These are phyloP conservation scores for Ataeniobius toweri DNA, from an alignment of 2,797 vertebrate genomes.

Conservation along the genomic window DNA sequence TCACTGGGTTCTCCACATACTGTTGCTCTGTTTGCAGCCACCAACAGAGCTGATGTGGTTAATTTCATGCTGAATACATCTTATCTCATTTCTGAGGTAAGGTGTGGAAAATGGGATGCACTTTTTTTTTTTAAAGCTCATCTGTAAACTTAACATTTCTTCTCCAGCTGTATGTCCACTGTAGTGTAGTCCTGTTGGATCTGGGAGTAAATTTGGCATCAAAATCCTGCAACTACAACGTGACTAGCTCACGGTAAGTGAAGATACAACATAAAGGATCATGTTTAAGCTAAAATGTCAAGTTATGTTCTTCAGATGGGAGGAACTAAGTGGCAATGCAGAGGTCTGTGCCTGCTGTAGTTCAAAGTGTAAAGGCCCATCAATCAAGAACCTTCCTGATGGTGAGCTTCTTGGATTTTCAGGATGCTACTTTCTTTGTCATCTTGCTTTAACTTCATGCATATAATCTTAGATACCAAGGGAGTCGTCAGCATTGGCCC, in stretches of 20 bases:
- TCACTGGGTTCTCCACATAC: slow-evolving; percentile 45
- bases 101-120: accelerated
- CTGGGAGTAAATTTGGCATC: slow-evolving; percentile 46
- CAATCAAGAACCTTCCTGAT: slow-evolving; percentile 14
- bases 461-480: slow-evolving; percentile 47
- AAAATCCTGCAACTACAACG: slow-evolving; percentile 78
- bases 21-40: slow-evolving; percentile 51
- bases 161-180: slow-evolving; percentile 68
- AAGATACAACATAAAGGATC: accelerated
- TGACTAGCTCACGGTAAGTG: slow-evolving; percentile 61
- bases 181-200: slow-evolving; percentile 63
- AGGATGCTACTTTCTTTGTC: not conserved
- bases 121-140: not conserved
- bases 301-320: slow-evolving; percentile 61
- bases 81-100: slow-evolving; percentile 63
- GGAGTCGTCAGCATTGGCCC: slow-evolving; percentile 60
- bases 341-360: slow-evolving; percentile 71
- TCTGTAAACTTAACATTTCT: not conserved
- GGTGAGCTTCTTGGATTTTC: slow-evolving; percentile 38
- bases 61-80: slow-evolving; percentile 67
- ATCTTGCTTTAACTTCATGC: not conserved
- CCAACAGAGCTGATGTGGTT: slow-evolving; percentile 36
- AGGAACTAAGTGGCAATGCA: slow-evolving; percentile 60
- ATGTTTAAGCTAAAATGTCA: not conserved
- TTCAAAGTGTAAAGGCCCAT: slow-evolving; percentile 62